Conservation (phyloP, 1,140 invertebrate genomes). For the Pseudoatta argentina region DNA sequence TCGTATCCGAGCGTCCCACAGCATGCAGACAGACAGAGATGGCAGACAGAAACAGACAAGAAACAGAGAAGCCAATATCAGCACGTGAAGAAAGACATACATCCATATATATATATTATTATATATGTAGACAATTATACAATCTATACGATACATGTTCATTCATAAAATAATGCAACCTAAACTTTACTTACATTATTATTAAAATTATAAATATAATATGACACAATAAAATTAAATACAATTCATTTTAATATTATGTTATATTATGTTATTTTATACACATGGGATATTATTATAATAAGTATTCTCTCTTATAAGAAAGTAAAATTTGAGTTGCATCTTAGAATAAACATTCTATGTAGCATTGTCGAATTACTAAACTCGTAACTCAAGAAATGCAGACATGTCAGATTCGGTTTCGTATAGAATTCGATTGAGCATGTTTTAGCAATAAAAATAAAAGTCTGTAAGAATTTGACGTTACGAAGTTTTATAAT, state of each 20-base stretch:
- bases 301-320: neutral
- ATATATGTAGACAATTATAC: constrained; percentile 39
- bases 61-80: constrained; percentile 86
- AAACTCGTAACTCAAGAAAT: constrained; percentile 30
- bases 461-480: constrained; percentile 30
- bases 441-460: neutral
- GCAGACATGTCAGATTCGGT: neutral
- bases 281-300: neutral
- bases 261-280: neutral
- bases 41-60: constrained; percentile 86
- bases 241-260: neutral
- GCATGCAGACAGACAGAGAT: constrained; percentile 87
- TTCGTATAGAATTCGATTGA: neutral
- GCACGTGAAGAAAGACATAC: constrained; percentile 79
- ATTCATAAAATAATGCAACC: constrained; percentile 29
- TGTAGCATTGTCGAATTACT: constrained; percentile 1
- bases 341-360: constrained; percentile 23
- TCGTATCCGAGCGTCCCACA: constrained; percentile 85
- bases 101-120: constrained; percentile 55
- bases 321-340: neutral
- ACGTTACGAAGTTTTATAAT: constrained; percentile 38
- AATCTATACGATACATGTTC: constrained; percentile 13
- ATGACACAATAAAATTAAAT: neutral
- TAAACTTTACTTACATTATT: neutral
- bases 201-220: neutral